Conservation (phyloP, 2,797 vertebrate species). For the Gymnoscopelus braueri region DNA sequence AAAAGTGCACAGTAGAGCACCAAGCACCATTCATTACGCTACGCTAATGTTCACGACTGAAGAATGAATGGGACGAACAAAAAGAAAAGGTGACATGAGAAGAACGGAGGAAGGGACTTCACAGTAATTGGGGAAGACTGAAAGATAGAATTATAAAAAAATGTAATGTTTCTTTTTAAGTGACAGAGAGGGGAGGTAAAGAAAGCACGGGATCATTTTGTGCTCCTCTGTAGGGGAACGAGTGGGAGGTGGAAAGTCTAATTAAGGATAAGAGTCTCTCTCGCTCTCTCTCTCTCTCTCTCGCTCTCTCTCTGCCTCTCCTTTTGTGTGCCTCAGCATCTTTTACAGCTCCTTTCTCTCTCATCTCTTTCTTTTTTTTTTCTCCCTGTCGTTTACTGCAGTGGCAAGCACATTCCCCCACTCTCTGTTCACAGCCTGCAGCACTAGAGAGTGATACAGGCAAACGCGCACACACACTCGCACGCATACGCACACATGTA, state of each 20-base stretch:
- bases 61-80: conserved; percentile 30
- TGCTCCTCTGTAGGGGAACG: conserved; percentile 47
- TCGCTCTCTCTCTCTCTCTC: conserved; percentile 55
- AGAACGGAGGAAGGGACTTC: background rate
- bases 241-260: conserved; percentile 67
- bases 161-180: conserved; percentile 22
- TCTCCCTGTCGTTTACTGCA: conserved; percentile 72
- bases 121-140: conserved; percentile 19
- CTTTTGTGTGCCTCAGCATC: conserved; percentile 80
- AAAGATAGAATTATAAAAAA: conserved; percentile 1
- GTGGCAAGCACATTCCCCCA: conserved; percentile 73
- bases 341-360: conserved; percentile 67
- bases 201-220: conserved; percentile 43
- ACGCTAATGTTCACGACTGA: background rate
- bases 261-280: conserved; percentile 77
- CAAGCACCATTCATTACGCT: too few species aligned
- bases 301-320: conserved; percentile 25
- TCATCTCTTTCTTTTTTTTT: conserved; percentile 17
- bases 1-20: too few species aligned
- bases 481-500: conserved; percentile 20
- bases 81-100: conserved; percentile 18
- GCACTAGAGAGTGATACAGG: conserved; percentile 60
- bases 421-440: conserved; percentile 69
- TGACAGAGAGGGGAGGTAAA: conserved; percentile 1
- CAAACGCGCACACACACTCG: conserved; percentile 27